Percentiles rank a stretch among this genome's conserved stretches.
Evolutionary conservation across 1,140 invertebrate species (phyloP).

Genomic region (Ceratitis capitata): DNA sequence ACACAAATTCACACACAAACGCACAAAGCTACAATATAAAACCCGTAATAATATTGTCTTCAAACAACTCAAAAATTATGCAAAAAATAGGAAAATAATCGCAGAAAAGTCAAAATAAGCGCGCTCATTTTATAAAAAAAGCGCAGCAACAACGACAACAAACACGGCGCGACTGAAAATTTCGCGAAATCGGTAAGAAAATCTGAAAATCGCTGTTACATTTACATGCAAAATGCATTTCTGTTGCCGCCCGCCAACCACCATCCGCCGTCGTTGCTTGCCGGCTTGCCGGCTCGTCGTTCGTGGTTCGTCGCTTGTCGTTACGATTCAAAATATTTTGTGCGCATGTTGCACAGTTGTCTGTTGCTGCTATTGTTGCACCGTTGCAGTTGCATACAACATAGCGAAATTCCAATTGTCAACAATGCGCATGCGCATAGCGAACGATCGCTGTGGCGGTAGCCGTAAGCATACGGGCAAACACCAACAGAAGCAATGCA

Average conservation of each 20-base stretch:
- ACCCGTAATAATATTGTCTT: not conserved
- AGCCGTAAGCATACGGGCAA: not conserved
- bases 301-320: too few species aligned
- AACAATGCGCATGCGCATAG: not conserved
- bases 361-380: not conserved
- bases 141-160: not conserved
- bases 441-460: not conserved
- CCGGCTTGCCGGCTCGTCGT: too few species aligned
- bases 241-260: not conserved
- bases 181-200: constrained; percentile 17
- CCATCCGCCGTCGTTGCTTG: not conserved
- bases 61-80: not conserved
- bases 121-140: not conserved
- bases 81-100: not conserved
- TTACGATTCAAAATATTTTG: constrained; percentile 12
- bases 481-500: not conserved
- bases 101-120: not conserved
- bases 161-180: not conserved
- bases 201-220: constrained; percentile 26
- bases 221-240: constrained; percentile 26
- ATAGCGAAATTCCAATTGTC: constrained; percentile 28
- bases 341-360: constrained; percentile 15
- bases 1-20: not conserved
- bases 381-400: not conserved
- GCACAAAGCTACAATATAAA: too few species aligned